Evolutionary conservation across 1,140 invertebrate species (phyloP).

Genomic region (Drosophila orena): DNA sequence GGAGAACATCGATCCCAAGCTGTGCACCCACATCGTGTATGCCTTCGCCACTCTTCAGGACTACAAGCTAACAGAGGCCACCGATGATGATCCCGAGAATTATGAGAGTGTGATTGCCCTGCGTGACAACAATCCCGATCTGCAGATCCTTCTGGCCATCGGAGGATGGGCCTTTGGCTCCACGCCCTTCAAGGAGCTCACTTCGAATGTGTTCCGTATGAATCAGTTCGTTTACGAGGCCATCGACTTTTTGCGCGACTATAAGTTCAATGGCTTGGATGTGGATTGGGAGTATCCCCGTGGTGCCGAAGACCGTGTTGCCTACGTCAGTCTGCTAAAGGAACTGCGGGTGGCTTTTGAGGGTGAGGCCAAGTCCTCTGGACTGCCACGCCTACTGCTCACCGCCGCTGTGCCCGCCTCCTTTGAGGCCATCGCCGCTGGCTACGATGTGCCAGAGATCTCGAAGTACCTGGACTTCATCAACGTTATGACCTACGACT

Average conservation of each 20-base stretch:
- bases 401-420: constrained; percentile 96
- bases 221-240: constrained; percentile 97
- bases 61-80: constrained; percentile 91
- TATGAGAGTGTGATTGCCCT: constrained; percentile 93
- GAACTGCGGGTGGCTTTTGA: constrained; percentile 95
- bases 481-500: constrained; percentile 98
- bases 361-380: constrained; percentile 92
- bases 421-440: constrained; percentile 96
- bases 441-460: constrained; percentile 97
- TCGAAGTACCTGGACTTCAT: constrained; percentile 97
- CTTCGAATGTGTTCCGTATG: constrained; percentile 95
- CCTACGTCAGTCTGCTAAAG: constrained; percentile 91
- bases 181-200: constrained; percentile 96
- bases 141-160: constrained; percentile 96
- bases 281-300: constrained; percentile 98
- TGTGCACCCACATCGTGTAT: constrained; percentile 97
- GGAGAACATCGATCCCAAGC: constrained; percentile 93
- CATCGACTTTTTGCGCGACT: constrained; percentile 95
- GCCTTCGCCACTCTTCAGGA: constrained; percentile 96
- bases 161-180: constrained; percentile 98
- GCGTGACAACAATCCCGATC: constrained; percentile 94
- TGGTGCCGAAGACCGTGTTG: constrained; percentile 92
- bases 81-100: constrained; percentile 92
- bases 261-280: constrained; percentile 96
- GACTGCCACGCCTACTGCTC: constrained; percentile 92